Percentiles rank a stretch among this genome's conserved stretches.
Conservation (phyloP, 2,888 invertebrate species). For the Drosophila nr. perissopoda region DNA sequence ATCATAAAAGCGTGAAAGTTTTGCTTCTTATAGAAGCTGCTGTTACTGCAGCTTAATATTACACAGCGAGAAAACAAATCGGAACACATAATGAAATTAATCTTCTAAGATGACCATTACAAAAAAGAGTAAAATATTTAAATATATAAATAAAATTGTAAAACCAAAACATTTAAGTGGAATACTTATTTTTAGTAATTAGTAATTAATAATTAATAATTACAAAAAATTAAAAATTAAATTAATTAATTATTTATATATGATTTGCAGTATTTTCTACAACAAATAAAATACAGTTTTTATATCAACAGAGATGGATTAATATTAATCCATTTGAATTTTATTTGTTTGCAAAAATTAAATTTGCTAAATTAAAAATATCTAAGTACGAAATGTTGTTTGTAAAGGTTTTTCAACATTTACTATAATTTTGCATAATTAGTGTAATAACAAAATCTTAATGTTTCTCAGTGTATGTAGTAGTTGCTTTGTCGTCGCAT, state of each 20-base stretch:
- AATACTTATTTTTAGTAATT: neutral
- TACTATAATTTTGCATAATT: neutral
- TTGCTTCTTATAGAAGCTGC: constrained; percentile 23
- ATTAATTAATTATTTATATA: too few species aligned
- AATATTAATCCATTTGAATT: neutral
- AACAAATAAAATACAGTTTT: neutral
- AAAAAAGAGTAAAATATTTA: neutral
- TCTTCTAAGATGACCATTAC: neutral
- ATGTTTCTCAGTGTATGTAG: constrained; percentile 5
- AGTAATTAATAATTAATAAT: too few species aligned
- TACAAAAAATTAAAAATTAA: too few species aligned
- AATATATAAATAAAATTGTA: neutral
- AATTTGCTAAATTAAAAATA: neutral
- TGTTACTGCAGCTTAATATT: constrained; percentile 33
- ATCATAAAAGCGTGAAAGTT: constrained; percentile 78
- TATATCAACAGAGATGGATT: neutral
- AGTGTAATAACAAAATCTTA: neutral
- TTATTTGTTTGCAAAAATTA: neutral
- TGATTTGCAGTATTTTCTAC: neutral
- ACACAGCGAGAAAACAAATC: constrained; percentile 1
- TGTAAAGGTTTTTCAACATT: neutral
- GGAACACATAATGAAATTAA: neutral
- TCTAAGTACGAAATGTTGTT: neutral
- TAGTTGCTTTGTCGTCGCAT: constrained; percentile 73
- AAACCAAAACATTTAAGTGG: too few species aligned